These are phyloP conservation scores for Ranitomeya variabilis DNA, from an alignment of 2,113 vertebrate genomes.

Conservation along the genomic window DNA sequence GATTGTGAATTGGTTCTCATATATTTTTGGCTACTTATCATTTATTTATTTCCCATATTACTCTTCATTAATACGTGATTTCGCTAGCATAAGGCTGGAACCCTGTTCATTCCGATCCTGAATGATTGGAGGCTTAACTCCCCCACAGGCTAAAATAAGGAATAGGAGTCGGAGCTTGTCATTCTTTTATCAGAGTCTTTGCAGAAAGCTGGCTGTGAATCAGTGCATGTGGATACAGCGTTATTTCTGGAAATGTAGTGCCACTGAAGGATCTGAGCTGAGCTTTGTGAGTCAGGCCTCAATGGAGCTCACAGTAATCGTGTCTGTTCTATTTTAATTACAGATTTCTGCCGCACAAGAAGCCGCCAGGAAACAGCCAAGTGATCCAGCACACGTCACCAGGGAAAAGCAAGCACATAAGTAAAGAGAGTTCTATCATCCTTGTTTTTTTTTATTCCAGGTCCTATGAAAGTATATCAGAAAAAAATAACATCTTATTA, in stretches of 20 bases:
- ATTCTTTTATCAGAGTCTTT: background rate
- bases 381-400: slow-evolving; percentile 56
- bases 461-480: background rate
- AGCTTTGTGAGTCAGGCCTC: background rate
- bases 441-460: background rate
- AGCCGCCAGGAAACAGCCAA: slow-evolving; percentile 59
- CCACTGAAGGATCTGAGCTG: background rate
- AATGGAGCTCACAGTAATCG: slow-evolving; percentile 51
- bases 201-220: background rate
- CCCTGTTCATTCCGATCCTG: background rate
- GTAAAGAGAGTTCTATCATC: slow-evolving; percentile 60
- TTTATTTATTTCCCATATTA: background rate
- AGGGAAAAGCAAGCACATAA: slow-evolving; percentile 61
- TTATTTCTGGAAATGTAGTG: slow-evolving; percentile 6
- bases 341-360: slow-evolving; percentile 64
- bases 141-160: background rate
- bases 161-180: background rate
- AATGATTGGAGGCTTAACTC: slow-evolving; percentile 19
- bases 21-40: background rate
- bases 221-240: background rate
- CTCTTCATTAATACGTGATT: background rate
- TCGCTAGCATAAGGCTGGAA: background rate
- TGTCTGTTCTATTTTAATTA: slow-evolving; percentile 60
- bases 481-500: background rate
- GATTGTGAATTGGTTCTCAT: background rate